Evolutionary conservation across 92 coral and sea anemone genomes (phyloP).

Genomic region (Bergia sp.): DNA sequence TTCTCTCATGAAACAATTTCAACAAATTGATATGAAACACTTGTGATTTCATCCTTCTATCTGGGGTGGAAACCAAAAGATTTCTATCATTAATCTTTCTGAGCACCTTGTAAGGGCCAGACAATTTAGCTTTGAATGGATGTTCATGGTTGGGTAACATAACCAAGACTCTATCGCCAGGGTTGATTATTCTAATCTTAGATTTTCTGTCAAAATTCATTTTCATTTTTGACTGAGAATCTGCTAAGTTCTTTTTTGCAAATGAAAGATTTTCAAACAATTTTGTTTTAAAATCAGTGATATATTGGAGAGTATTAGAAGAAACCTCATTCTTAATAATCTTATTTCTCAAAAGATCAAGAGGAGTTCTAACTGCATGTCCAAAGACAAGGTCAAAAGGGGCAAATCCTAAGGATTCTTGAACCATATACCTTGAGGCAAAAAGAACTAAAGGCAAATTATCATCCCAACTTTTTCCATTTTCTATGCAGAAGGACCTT

Average conservation of each 20-base stretch:
- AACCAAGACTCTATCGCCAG: constrained; percentile 2
- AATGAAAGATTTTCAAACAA: not conserved
- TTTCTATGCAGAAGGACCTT: not conserved
- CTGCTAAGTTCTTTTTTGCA: not conserved
- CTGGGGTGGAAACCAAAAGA: not conserved
- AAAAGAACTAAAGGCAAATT: not conserved
- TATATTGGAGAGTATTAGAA: not conserved
- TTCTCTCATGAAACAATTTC: not conserved
- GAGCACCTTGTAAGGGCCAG: not conserved
- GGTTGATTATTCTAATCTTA: not conserved
- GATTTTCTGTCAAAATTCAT: not conserved
- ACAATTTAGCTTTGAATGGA: not conserved
- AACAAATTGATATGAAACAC: not conserved
- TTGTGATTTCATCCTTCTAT: not conserved
- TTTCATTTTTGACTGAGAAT: not conserved
- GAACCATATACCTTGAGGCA: not conserved
- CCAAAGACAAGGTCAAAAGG: not conserved
- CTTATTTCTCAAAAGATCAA: not conserved
- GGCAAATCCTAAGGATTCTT: not conserved
- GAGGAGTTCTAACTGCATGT: not conserved
- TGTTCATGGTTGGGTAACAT: not conserved
- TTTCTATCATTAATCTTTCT: not conserved
- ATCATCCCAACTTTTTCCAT: not conserved
- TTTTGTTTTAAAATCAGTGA: not conserved
- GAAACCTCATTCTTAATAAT: not conserved